Evolutionary conservation across 2,888 invertebrate species (phyloP).

Genomic region (Drosophila birchii): DNA sequence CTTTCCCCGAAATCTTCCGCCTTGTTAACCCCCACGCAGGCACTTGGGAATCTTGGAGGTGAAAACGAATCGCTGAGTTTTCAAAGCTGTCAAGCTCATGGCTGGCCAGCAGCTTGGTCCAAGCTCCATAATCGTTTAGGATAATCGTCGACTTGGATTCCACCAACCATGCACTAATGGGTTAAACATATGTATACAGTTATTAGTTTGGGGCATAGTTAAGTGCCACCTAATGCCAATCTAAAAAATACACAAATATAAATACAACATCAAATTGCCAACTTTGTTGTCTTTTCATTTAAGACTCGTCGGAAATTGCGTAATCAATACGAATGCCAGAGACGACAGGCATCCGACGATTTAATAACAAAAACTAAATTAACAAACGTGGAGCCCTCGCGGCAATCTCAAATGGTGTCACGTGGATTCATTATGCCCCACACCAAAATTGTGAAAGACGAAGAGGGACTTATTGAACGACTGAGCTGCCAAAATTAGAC

Average conservation of each 20-base stretch:
- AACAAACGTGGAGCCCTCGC: slow-evolving; percentile 41
- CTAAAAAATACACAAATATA: slow-evolving; percentile 29
- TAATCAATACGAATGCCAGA: slow-evolving; percentile 42
- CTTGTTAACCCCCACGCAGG: slow-evolving; percentile 52
- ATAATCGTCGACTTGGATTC: slow-evolving; percentile 23
- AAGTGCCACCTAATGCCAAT: slow-evolving; percentile 14
- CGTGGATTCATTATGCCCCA: slow-evolving; percentile 44
- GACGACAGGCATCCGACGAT: slow-evolving; percentile 23
- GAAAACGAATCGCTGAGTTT: slow-evolving; percentile 52
- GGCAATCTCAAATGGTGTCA: slow-evolving; percentile 51
- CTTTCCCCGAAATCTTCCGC: slow-evolving; percentile 44
- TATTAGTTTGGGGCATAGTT: slow-evolving; percentile 43
- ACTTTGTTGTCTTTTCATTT: slow-evolving; percentile 8
- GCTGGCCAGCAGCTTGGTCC: slow-evolving; percentile 16
- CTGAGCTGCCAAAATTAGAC: slow-evolving; percentile 29
- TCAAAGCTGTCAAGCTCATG: slow-evolving; percentile 17
- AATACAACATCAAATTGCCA: slow-evolving; percentile 40
- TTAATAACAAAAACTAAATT: slow-evolving; percentile 51
- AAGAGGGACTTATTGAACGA: slow-evolving; percentile 2
- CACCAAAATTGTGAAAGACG: slow-evolving; percentile 23
- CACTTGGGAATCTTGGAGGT: slow-evolving; percentile 50
- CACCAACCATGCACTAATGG: slow-evolving; percentile 26
- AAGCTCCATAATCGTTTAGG: slow-evolving; percentile 17
- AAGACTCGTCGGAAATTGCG: slow-evolving; percentile 47
- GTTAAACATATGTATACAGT: slow-evolving; percentile 31